Base-by-base conservation (phyloP, 1,140 invertebrate genomes). In the Diabrotica virgifera region DNA sequence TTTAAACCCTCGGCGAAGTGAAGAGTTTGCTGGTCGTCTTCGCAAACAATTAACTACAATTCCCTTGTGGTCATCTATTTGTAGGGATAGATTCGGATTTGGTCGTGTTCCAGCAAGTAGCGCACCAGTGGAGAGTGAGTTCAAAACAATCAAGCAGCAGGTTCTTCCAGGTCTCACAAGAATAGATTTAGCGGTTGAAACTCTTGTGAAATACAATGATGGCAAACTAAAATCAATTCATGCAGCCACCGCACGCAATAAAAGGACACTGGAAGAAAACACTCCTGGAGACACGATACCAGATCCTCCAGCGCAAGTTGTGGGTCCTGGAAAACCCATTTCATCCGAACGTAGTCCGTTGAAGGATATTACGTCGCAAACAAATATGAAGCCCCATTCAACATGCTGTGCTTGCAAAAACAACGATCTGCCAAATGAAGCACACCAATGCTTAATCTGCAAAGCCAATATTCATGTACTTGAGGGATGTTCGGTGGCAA, bases 41-140 rank as follows among this genome's bases (percentile, higher is more conserved):
- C n/a, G n/a, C n/a, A n/a, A n/a, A n/a, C n/a, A n/a, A n/a, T n/a
- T n/a, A n/a, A n/a, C n/a, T n/a, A n/a, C n/a, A n/a, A n/a, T 59
- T n/a, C 57, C 57, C 11, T 24, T 59, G n/a, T 59, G 57, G 57
- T 59, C 57, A 59, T 59, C 36, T 24, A 13, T 59, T n/a, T 10
- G n/a, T 11, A 37, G 35, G 6, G n/a, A n/a, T 11, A n/a, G 46
- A 46, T 59, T 59, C 12, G 57, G 57, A 5, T 57, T 24, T 57
- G 55, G 6, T 6, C 6, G 55, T 6, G 46, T 59, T 38, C 57
- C 57, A 38, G 57, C 57, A 11, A 38, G 36, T 38, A 59, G 57
- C 36, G 57, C 57, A 5, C 57, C 57, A 6, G 37, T 59, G 10
- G 57, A 59, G 46, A 37, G 57, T 11, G 36, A 59, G n/a, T 59